These are phyloP conservation scores for Melinopterus prodromus DNA, from an alignment of 2,888 invertebrate species.

Conservation along the genomic window DNA sequence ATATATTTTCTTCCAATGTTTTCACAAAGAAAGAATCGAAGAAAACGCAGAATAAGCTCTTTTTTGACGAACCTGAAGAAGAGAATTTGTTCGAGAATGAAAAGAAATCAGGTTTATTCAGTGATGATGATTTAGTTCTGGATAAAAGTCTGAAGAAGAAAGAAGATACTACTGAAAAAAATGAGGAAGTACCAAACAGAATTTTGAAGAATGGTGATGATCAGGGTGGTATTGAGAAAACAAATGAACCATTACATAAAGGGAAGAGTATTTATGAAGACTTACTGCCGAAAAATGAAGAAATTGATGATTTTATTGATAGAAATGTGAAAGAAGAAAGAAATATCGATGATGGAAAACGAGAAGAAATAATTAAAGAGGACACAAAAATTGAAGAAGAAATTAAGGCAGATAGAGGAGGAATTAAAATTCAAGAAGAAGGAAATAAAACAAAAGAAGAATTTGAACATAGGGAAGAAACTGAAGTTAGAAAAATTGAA, in stretches of 20 bases:
- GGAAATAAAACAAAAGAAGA: neutral
- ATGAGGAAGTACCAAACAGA: neutral
- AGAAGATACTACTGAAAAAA: neutral
- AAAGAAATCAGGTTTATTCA: neutral
- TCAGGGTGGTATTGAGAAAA: neutral
- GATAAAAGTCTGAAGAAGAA: neutral
- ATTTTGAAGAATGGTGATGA: neutral
- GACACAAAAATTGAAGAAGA: conserved; percentile 7
- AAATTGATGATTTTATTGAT: conserved; percentile 7
- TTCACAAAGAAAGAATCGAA: neutral
- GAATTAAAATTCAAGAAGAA: conserved; percentile 1
- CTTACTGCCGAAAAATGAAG: neutral
- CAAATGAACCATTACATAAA: neutral
- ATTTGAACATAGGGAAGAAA: neutral
- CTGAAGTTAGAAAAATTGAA: neutral
- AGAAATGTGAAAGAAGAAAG: neutral
- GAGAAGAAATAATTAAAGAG: neutral
- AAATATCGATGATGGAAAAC: neutral
- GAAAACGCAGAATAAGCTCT: conserved; percentile 14
- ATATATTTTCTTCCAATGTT: conserved; percentile 25
- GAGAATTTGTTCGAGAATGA: conserved; percentile 14
- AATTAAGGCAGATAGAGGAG: neutral
- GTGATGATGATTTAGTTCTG: neutral
- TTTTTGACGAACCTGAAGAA: conserved; percentile 35
- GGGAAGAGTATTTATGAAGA: conserved; percentile 7